phyloP scores from a whole-genome alignment of 2,113 vertebrate species.

The Gymnarchus niloticus region DNA sequence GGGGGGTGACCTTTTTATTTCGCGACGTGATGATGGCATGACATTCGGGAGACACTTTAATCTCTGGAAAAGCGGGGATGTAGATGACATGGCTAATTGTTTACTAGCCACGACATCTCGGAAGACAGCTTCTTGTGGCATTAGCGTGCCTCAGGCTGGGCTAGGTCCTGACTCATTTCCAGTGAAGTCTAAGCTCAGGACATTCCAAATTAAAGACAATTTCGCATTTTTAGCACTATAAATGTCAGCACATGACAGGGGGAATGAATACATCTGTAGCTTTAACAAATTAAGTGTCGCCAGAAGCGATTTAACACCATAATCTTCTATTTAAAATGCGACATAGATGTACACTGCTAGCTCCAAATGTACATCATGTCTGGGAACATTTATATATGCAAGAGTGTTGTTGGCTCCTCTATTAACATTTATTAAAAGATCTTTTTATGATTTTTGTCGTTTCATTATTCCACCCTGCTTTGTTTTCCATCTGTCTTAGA shows the following conservation, averaged over 20 bases:
- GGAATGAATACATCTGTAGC: neutral
- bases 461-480: neutral
- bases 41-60: conserved; percentile 28
- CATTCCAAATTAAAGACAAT: conserved; percentile 7
- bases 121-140: conserved; percentile 21
- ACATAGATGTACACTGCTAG: neutral
- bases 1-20: conserved; percentile 49
- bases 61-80: neutral
- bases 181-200: neutral
- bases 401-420: neutral
- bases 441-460: neutral
- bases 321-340: neutral
- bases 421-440: conserved; percentile 8
- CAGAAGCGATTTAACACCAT: neutral
- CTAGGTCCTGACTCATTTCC: neutral
- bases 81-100: conserved; percentile 8
- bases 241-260: conserved; percentile 10
- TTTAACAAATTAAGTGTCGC: conserved; percentile 7
- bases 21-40: conserved; percentile 23
- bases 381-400: neutral
- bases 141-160: neutral
- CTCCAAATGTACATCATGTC: neutral
- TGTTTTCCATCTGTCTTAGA: neutral
- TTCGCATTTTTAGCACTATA: conserved; percentile 7
- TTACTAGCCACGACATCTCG: conserved; percentile 28